A percentile compares a stretch with the other conserved stretches of the same genome.
phyloP scores from a whole-genome alignment of 2,888 invertebrate species.

The Encarsia formosa region DNA sequence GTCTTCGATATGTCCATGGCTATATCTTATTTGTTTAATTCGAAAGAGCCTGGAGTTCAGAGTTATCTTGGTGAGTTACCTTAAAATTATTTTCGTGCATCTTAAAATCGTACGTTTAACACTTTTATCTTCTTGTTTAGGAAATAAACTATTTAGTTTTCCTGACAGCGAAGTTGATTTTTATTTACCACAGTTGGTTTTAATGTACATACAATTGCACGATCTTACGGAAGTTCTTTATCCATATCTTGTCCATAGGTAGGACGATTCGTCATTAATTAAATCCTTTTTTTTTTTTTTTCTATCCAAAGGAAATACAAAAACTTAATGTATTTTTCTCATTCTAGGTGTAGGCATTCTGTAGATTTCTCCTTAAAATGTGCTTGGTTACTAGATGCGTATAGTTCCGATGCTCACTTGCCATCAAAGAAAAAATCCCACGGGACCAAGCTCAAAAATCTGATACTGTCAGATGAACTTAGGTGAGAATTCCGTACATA shows the following conservation, averaged over 20 bases:
- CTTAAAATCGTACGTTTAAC: too few relatives aligned
- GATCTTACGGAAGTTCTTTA: conserved; percentile 86
- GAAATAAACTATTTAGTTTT: conserved; percentile 96
- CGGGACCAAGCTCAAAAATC: conserved; percentile 69
- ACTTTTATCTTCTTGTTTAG: conserved; percentile 50
- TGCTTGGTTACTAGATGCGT: conserved; percentile 95
- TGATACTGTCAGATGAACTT: conserved; percentile 69
- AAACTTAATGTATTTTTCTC: background rate
- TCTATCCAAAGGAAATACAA: background rate
- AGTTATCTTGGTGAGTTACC: conserved; percentile 81
- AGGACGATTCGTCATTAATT: conserved; percentile 36
- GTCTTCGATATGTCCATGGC: conserved; percentile 98
- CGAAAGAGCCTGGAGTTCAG: conserved; percentile 96
- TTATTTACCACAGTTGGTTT: conserved; percentile 95
- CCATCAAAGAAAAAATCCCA: conserved; percentile 70
- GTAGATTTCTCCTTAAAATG: conserved; percentile 94
- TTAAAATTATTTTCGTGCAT: too few relatives aligned
- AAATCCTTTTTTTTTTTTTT: too few relatives aligned
- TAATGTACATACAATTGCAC: conserved; percentile 97
- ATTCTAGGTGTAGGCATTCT: conserved; percentile 79
- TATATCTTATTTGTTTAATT: conserved; percentile 95
- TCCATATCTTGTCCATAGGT: conserved; percentile 59
- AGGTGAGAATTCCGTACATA: conserved; percentile 39
- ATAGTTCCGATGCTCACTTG: conserved; percentile 69
- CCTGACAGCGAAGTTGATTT: conserved; percentile 90